These are phyloP conservation scores for Oopsacas minuta DNA, from an alignment of 37 sponge, comb jelly and placozoan genomes.

Conservation along the genomic window DNA sequence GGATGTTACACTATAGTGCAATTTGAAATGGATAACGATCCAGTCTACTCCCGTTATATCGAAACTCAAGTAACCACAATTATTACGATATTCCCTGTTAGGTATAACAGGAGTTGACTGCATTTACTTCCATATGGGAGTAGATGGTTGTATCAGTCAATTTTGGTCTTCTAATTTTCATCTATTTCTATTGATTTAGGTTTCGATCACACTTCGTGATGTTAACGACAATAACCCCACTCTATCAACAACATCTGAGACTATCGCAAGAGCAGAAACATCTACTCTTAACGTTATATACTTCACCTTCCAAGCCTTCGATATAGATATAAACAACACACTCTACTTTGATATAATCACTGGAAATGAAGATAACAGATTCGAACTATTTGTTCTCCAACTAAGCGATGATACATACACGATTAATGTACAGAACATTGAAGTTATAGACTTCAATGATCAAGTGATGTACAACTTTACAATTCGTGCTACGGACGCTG, in stretches of 20 bases:
- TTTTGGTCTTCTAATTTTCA: background rate
- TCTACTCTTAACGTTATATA: background rate
- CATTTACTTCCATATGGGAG: too few relatives aligned
- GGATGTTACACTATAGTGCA: too few relatives aligned
- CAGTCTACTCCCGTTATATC: too few relatives aligned
- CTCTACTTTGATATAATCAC: background rate
- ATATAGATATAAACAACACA: background rate
- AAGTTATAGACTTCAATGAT: slow-evolving; percentile 2
- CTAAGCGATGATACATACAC: background rate
- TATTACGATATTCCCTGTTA: too few relatives aligned
- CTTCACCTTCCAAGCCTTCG: background rate
- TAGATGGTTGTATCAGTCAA: background rate
- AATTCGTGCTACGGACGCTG: background rate
- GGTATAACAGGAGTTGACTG: too few relatives aligned
- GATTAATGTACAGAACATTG: background rate
- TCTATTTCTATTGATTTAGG: too few relatives aligned
- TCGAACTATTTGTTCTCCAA: background rate
- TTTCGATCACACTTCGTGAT: slow-evolving; percentile 21
- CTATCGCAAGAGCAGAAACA: background rate
- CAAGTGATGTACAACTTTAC: background rate
- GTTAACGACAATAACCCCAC: slow-evolving; percentile 33
- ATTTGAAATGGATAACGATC: too few relatives aligned
- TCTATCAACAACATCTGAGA: background rate
- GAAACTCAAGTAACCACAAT: too few relatives aligned
- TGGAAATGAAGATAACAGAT: background rate